These are phyloP conservation scores for Gymnoscelis rufifasciata DNA, from an alignment of 2,888 invertebrate species.

Conservation along the genomic window DNA sequence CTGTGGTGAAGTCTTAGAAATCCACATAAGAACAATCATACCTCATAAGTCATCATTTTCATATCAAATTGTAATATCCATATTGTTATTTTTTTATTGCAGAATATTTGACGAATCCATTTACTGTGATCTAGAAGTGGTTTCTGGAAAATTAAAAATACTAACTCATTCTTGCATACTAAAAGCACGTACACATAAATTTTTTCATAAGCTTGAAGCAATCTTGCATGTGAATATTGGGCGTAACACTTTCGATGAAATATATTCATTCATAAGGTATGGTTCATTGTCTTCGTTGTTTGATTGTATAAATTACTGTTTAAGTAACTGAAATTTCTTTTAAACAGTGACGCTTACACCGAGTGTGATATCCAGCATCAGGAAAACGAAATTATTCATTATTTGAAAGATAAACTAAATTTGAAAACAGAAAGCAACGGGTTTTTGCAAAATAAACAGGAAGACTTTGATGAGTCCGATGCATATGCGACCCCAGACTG, in stretches of 20 bases:
- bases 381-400: constrained; percentile 69
- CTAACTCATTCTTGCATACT: constrained; percentile 80
- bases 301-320: neutral
- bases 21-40: too few species aligned
- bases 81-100: constrained; percentile 41
- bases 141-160: constrained; percentile 78
- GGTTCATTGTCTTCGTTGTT: constrained; percentile 6
- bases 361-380: constrained; percentile 69
- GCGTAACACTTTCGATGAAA: constrained; percentile 72
- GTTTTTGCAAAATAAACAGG: constrained; percentile 37
- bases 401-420: constrained; percentile 53
- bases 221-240: constrained; percentile 74
- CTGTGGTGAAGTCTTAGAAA: neutral
- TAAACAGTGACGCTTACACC: constrained; percentile 70
- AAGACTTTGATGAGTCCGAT: constrained; percentile 58
- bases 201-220: constrained; percentile 76
- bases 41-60: neutral
- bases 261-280: constrained; percentile 76
- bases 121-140: constrained; percentile 80
- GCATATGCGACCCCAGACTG: constrained; percentile 70
- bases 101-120: constrained; percentile 81
- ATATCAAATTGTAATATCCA: constrained; percentile 1
- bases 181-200: constrained; percentile 77
- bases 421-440: constrained; percentile 30
- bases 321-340: constrained; percentile 12